A percentile compares a stretch with the other conserved stretches of the same genome.
phyloP scores from a whole-genome alignment of 2,797 vertebrate genomes.

The Huso huso region DNA sequence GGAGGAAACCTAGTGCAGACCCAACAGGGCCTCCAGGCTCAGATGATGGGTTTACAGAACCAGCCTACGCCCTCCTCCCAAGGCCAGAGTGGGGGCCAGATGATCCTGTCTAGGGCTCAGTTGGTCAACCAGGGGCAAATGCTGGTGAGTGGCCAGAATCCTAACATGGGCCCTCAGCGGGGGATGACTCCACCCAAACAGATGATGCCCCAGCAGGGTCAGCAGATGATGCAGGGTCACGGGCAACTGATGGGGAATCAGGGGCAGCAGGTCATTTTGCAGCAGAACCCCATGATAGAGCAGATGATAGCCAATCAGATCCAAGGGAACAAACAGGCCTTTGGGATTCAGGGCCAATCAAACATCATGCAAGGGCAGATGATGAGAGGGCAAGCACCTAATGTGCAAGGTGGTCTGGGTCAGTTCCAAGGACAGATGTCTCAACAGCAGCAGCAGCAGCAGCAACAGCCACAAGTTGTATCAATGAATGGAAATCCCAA shows the following conservation, averaged over 20 bases:
- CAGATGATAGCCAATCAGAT: conserved; percentile 94
- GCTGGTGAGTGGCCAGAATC: conserved; percentile 65
- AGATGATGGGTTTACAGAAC: conserved; percentile 49
- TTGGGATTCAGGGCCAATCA: conserved; percentile 76
- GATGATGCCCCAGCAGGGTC: conserved; percentile 89
- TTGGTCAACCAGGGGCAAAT: conserved; percentile 64
- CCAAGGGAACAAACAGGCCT: conserved; percentile 87
- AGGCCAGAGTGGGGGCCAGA: conserved; percentile 83
- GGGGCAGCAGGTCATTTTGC: conserved; percentile 82
- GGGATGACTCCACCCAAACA: conserved; percentile 97
- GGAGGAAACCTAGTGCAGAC: conserved; percentile 77
- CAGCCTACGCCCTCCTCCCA: conserved; percentile 31
- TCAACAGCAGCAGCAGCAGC: conserved; percentile 68
- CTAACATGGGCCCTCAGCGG: conserved; percentile 75
- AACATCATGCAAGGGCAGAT: conserved; percentile 81
- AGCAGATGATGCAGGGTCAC: conserved; percentile 87
- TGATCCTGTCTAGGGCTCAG: conserved; percentile 85
- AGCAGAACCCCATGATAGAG: conserved; percentile 89
- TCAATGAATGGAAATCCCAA: conserved; percentile 70
- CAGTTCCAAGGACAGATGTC: conserved; percentile 81
- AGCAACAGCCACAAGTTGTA: conserved; percentile 58
- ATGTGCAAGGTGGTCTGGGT: conserved; percentile 79
- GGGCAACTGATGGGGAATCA: conserved; percentile 90
- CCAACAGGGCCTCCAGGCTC: conserved; percentile 82
- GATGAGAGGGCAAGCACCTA: conserved; percentile 87